phyloP scores from a whole-genome alignment of 2,888 invertebrate genomes.

The Trileptium ribeirensis region DNA sequence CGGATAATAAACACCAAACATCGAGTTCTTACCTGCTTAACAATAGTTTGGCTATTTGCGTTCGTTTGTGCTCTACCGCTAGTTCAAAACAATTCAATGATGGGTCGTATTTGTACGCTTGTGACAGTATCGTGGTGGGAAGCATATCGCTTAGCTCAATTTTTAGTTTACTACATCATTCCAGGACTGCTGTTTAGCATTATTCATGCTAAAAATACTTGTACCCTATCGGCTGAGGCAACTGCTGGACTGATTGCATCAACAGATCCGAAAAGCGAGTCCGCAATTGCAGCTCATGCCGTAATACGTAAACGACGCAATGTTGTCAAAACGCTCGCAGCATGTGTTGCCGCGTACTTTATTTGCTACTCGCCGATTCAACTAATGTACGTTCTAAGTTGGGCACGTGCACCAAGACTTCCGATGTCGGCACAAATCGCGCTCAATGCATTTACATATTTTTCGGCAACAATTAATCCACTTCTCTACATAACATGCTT shows the following conservation, averaged over 20 bases:
- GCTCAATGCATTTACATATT: constrained; percentile 47
- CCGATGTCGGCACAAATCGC: constrained; percentile 48
- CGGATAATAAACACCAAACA: background rate
- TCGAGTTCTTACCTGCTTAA: background rate
- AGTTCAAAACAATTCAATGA: background rate
- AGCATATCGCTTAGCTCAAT: background rate
- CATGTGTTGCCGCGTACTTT: constrained; percentile 55
- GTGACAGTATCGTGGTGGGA: background rate
- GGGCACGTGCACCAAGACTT: constrained; percentile 38
- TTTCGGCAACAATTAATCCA: constrained; percentile 53
- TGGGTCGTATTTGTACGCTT: background rate
- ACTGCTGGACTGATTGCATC: background rate
- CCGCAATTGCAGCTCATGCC: background rate
- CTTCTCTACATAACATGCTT: constrained; percentile 52
- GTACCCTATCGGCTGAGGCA: background rate
- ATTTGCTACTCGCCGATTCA: constrained; percentile 56
- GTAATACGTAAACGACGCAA: constrained; percentile 45
- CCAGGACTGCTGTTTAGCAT: background rate
- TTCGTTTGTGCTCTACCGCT: constrained; percentile 41
- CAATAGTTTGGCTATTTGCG: constrained; percentile 38
- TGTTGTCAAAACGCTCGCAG: constrained; percentile 56
- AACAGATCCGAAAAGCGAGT: background rate
- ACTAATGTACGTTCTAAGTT: constrained; percentile 48
- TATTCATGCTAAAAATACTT: background rate
- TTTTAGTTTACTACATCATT: background rate